phyloP scores from a whole-genome alignment of 2,888 invertebrate genomes.

The Spodoptera picta region DNA sequence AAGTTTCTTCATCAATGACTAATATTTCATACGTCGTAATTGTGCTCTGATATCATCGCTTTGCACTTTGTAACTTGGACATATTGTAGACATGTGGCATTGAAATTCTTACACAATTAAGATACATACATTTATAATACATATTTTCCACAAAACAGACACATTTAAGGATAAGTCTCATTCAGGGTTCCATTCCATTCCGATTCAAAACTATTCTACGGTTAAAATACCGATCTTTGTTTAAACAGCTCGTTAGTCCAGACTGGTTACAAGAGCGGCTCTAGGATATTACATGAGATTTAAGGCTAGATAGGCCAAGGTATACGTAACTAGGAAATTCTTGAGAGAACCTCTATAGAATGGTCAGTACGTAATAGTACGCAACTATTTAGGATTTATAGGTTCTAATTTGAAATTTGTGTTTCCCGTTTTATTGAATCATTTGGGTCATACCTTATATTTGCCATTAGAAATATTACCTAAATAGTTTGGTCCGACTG shows the following conservation, averaged over 20 bases:
- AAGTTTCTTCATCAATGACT: not conserved
- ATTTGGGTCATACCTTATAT: too few species aligned
- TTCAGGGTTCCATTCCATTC: too few species aligned
- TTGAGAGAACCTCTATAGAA: not conserved
- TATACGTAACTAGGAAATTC: conserved; percentile 25
- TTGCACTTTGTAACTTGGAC: not conserved
- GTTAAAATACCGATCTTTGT: conserved; percentile 33
- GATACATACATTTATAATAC: too few species aligned
- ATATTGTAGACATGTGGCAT: too few species aligned
- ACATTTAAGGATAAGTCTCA: too few species aligned
- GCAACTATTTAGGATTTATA: too few species aligned
- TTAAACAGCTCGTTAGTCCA: conserved; percentile 31
- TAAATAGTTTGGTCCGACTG: too few species aligned
- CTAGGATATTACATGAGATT: conserved; percentile 21
- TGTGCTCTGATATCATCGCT: conserved; percentile 4
- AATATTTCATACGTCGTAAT: conserved; percentile 1
- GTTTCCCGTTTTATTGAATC: too few species aligned
- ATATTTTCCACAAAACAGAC: too few species aligned
- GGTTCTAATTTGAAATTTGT: too few species aligned
- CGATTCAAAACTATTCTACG: conserved; percentile 1
- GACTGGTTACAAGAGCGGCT: conserved; percentile 23
- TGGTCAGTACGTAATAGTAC: too few species aligned
- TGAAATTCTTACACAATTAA: not conserved
- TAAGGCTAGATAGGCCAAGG: conserved; percentile 21
- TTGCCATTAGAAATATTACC: too few species aligned